phyloP scores from a whole-genome alignment of 2,888 invertebrate species.

The Chalcis sispes region DNA sequence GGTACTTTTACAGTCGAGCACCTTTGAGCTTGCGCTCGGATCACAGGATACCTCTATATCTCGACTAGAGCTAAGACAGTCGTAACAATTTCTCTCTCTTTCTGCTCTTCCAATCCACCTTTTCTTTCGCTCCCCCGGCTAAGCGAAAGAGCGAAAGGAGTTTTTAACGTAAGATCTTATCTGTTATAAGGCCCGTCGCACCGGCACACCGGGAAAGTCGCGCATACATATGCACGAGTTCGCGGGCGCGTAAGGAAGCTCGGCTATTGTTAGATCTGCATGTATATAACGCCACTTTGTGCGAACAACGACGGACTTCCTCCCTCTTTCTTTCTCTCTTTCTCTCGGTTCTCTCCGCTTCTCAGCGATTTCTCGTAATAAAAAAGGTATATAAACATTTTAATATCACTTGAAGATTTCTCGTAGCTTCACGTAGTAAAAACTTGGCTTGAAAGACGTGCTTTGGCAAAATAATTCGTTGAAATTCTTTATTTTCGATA shows the following conservation, averaged over 20 bases:
- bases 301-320: not conserved
- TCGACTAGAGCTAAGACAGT: conserved; percentile 45
- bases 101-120: conserved; percentile 43
- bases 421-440: not conserved
- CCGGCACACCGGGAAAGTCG: no score
- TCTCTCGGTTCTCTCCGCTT: not conserved
- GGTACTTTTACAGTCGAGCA: conserved; percentile 49
- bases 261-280: conserved; percentile 27
- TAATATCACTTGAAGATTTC: conserved; percentile 22
- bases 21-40: conserved; percentile 40
- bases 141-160: not conserved
- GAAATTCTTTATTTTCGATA: not conserved
- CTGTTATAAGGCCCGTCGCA: not conserved
- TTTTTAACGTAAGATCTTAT: not conserved
- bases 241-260: conserved; percentile 28
- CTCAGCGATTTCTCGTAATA: conserved; percentile 19
- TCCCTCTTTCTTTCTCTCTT: not conserved
- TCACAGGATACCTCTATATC: conserved; percentile 31
- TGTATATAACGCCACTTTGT: not conserved
- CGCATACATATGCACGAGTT: not conserved
- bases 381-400: conserved; percentile 30
- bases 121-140: not conserved
- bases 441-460: not conserved
- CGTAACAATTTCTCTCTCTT: conserved; percentile 56
- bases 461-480: no score